Percentiles rank a stretch among this genome's conserved stretches.
Evolutionary conservation across 2,888 invertebrate species (phyloP).

Genomic region (Ennomos quercinarius): DNA sequence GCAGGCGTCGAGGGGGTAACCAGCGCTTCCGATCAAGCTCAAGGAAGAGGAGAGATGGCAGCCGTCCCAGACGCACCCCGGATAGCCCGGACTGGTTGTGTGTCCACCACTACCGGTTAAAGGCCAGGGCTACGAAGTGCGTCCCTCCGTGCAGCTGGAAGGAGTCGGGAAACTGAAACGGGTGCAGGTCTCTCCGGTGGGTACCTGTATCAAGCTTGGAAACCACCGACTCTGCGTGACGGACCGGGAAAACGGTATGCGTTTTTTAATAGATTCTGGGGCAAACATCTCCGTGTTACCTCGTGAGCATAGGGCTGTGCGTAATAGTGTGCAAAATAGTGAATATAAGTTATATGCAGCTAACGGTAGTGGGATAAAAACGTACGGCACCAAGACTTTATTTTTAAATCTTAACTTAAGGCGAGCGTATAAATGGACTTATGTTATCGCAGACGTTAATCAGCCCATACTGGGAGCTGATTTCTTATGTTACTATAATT

Average conservation of each 20-base stretch:
- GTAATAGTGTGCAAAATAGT: not conserved
- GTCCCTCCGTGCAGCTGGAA: slow-evolving; percentile 7
- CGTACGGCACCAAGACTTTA: slow-evolving; percentile 32
- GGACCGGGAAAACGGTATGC: not conserved
- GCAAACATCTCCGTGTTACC: slow-evolving; percentile 33
- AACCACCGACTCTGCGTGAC: slow-evolving; percentile 7
- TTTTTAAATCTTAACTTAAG: slow-evolving; percentile 37
- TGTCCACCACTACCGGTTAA: slow-evolving; percentile 13
- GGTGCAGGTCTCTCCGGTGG: slow-evolving; percentile 12
- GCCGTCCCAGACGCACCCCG: not conserved
- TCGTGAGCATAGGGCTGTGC: too few relatives aligned
- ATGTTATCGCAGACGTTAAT: slow-evolving; percentile 38
- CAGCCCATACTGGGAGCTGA: slow-evolving; percentile 46
- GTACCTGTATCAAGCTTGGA: not conserved
- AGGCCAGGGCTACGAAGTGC: slow-evolving; percentile 4
- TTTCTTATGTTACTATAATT: slow-evolving; percentile 35
- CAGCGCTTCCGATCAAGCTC: too few relatives aligned
- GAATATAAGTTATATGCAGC: slow-evolving; percentile 38
- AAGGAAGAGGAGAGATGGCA: too few relatives aligned
- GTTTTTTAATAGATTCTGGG: slow-evolving; percentile 34
- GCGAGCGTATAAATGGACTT: slow-evolving; percentile 39
- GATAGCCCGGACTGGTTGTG: slow-evolving; percentile 14
- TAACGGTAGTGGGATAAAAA: slow-evolving; percentile 32
- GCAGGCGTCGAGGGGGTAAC: not conserved
- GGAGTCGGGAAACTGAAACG: slow-evolving; percentile 1